These are phyloP conservation scores for Acropora tenuis DNA, from an alignment of 64 coral and sea anemone species.

Conservation along the genomic window DNA sequence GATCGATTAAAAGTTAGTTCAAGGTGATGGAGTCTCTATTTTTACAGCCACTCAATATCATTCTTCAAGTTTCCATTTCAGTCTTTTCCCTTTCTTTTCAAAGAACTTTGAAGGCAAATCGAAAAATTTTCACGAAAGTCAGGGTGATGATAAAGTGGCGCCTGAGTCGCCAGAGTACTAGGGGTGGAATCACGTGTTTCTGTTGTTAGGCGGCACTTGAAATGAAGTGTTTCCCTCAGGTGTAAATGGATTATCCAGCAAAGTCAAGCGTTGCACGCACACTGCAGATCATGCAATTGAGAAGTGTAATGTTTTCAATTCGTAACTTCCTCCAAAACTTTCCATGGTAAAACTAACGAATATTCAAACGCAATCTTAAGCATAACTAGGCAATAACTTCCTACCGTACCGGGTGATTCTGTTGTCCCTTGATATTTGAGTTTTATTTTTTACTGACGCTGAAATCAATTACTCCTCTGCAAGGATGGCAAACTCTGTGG, in stretches of 20 bases:
- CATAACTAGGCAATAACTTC: neutral
- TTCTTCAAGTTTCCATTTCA: neutral
- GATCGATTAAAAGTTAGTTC: neutral
- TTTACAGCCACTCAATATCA: neutral
- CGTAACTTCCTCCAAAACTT: no score
- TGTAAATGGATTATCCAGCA: slow-evolving; percentile 37
- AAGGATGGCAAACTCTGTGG: no score
- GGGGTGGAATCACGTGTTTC: neutral
- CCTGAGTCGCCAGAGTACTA: neutral
- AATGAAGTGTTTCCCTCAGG: slow-evolving; percentile 26
- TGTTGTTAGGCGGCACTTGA: neutral
- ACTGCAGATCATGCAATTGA: no score
- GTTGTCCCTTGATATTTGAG: neutral
- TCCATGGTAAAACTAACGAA: no score
- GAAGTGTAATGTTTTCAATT: no score
- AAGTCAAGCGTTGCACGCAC: neutral
- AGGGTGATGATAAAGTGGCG: neutral
- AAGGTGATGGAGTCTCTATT: neutral
- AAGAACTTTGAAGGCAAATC: neutral
- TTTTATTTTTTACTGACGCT: no score
- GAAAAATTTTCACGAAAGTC: neutral
- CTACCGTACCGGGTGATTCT: neutral
- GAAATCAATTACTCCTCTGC: no score
- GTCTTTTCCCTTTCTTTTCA: neutral
- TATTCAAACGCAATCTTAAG: neutral